Base-by-base conservation (phyloP, 2,113 vertebrate genomes). In the Mustela nigripes region DNA sequence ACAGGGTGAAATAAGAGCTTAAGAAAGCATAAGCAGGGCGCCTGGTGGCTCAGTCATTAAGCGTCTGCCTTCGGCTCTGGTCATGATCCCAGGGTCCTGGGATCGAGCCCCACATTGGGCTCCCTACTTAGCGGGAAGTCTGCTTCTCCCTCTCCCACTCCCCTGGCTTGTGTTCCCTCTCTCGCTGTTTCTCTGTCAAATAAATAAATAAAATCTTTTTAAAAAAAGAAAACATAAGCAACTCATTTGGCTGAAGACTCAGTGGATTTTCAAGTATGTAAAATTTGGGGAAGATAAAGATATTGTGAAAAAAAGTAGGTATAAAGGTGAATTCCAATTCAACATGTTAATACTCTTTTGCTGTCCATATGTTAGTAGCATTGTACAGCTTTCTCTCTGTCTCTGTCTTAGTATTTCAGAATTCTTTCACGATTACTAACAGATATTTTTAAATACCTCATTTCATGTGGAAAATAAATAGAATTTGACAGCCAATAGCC, bases 241-340 rank as follows among this genome's bases (percentile, higher is more conserved):
- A 15, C 53, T 50, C 42, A 58, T 81, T 10, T 63, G 74, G 36
- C 67, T 81, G n/a, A 71, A 65, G 39, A 67, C 28, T 73, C 33
- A 16, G 78, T 56, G 31, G 10, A 86, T 39, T 94, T 95, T 96
- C 21, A 79, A 89, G 45, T 89, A 26, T 0, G 4, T 62, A 56
- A 76, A 85, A 92, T 81, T 60, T 21, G 2, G 33, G 19, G 67
- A 85, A 67, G 15, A 10, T 76, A 22, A 92, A 65, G 11, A 22
- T 85, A 93, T 85, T 96, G 31, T 33, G 63, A n/a, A 93, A 88
- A 91, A 91, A 91, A 87, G 18, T 33, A 69, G 18, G 21, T 36
- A 42, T 33, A 67, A 94, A 82, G 63, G 56, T 81, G 28, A 96
- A 71, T 88, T 80, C 53, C 56, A 42, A 39, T 14, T 65, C 24